phyloP scores from a whole-genome alignment of 2,113 vertebrate genomes.

The Polypterus senegalus region DNA sequence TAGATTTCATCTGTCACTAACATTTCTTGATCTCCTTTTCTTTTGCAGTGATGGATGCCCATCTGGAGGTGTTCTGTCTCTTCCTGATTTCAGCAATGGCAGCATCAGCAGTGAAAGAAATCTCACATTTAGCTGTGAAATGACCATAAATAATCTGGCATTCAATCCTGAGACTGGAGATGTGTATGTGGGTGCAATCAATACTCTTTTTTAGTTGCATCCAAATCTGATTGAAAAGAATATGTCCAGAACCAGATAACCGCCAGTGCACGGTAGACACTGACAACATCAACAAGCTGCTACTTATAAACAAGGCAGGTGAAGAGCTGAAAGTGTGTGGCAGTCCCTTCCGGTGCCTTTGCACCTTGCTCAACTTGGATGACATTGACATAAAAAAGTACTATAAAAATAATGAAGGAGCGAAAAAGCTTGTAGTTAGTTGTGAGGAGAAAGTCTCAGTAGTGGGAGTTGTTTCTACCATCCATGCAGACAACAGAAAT shows the following conservation, averaged over 20 bases:
- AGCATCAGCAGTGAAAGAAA: too few relatives aligned
- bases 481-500: conserved; percentile 10
- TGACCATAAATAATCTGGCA: conserved; percentile 72
- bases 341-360: conserved; percentile 83
- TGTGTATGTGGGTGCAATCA: conserved; percentile 78
- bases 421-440: conserved; percentile 87
- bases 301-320: conserved; percentile 55
- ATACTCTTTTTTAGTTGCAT: conserved; percentile 68
- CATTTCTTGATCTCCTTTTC: too few relatives aligned
- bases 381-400: conserved; percentile 51
- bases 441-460: conserved; percentile 70
- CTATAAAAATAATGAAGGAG: conserved; percentile 74
- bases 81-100: too few relatives aligned
- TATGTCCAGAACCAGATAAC: conserved; percentile 61
- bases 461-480: conserved; percentile 72
- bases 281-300: conserved; percentile 77
- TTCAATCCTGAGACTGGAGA: conserved; percentile 54
- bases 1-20: too few relatives aligned
- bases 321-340: conserved; percentile 72
- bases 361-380: conserved; percentile 65
- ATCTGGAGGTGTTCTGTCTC: too few relatives aligned
- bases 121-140: conserved; percentile 35
- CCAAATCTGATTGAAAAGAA: conserved; percentile 37
- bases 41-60: too few relatives aligned
- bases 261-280: conserved; percentile 80